Evolutionary conservation across 2,113 vertebrate genomes (phyloP).

Genomic region (Mormoops blainvillei): DNA sequence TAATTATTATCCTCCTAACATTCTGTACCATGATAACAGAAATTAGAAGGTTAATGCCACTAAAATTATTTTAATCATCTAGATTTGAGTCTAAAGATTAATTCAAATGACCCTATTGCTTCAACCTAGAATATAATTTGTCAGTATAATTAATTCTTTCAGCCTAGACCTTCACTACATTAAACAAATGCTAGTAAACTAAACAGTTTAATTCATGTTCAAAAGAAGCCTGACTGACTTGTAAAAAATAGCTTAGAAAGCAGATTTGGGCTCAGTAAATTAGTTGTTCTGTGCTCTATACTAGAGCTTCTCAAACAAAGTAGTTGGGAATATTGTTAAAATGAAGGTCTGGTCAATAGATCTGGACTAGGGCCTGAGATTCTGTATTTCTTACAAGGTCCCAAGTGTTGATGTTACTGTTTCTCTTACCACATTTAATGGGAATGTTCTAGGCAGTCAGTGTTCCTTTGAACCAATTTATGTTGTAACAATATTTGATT

Average conservation of each 20-base stretch:
- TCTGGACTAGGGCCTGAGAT: neutral
- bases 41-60: neutral
- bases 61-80: slow-evolving; percentile 20
- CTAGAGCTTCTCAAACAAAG: neutral
- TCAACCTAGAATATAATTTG: slow-evolving; percentile 35
- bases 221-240: slow-evolving; percentile 27
- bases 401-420: neutral
- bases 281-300: slow-evolving; percentile 4
- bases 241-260: slow-evolving; percentile 33
- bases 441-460: neutral
- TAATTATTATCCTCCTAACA: neutral
- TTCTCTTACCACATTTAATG: neutral
- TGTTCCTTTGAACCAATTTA: neutral
- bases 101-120: slow-evolving; percentile 23
- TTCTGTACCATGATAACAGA: neutral
- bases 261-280: slow-evolving; percentile 27
- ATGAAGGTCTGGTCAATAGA: neutral
- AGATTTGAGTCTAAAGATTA: slow-evolving; percentile 13
- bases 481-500: neutral
- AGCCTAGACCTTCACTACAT: neutral
- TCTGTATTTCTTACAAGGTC: neutral
- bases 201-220: slow-evolving; percentile 36
- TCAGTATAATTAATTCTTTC: slow-evolving; percentile 48
- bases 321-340: neutral
- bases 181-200: slow-evolving; percentile 46